Evolutionary conservation across 2,113 vertebrate species (phyloP), one percentile per base, ranked within the genome.

Genomic region (Heterocephalus glaber): DNA sequence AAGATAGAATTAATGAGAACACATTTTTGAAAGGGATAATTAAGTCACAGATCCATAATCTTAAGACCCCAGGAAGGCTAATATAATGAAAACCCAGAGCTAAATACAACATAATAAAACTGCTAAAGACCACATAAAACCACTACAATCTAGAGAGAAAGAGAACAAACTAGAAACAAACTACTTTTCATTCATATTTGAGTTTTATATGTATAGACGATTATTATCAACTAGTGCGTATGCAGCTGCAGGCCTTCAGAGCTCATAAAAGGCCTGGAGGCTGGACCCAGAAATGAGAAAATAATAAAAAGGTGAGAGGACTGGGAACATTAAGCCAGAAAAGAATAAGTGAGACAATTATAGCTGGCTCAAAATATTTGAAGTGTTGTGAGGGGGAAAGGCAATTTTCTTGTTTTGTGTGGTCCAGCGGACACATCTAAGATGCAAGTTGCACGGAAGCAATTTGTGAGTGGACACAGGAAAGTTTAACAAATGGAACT

Each of bases 371-470:
- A 91, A 89, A 85, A 95, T 41, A n/a, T 66, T 13, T 92, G 66
- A 80, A 84, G 17, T 89, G 26, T 90, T 47, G 49, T 94, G 79
- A 87, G 38, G 7, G 38, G 63, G 56, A 92, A 91, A 89, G 77
- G 70, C 79, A 89, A 38, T 94, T 95, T 96, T 54, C 19, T 68
- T 74, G 30, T 65, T 82, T 52, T 92, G 14, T 92, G 85, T 92
- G 66, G 79, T 56, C 49, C 26, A 17, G 17, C 61, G 38, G 83
- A 92, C 26, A 90, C 66, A 54, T 28, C 58, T 41, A 19, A 22
- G 13, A 95, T 70, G 33, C 33, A 74, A 89, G 26, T 89, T 89
- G 35, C 47, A 70, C 74, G 63, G 30, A 94, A 87, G 38, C 68
- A 84, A 86, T 89, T 76, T 96, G 52, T 94, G 74, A 79, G 44